These are phyloP conservation scores for Brachionus paranguensis DNA, from an alignment of 1,140 invertebrate genomes.

Conservation along the genomic window DNA sequence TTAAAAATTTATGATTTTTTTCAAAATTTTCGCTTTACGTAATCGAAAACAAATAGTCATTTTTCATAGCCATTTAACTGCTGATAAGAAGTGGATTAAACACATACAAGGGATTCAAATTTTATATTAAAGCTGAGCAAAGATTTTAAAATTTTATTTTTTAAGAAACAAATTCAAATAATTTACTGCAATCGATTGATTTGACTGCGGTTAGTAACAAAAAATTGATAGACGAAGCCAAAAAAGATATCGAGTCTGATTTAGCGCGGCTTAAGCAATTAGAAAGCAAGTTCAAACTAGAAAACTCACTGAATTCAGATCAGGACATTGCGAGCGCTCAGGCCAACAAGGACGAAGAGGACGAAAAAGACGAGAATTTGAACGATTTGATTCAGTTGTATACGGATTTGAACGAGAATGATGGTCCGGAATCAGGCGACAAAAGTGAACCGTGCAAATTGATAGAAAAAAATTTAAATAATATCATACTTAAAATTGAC, in stretches of 20 bases:
- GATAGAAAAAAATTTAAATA: conserved; percentile 30
- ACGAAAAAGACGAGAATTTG: conserved; percentile 1
- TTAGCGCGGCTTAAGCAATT: background rate
- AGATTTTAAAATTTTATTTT: background rate
- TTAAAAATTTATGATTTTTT: background rate
- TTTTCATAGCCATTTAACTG: background rate
- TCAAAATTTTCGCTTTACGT: background rate
- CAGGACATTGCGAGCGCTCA: background rate
- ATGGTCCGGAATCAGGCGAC: background rate
- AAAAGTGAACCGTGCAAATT: conserved; percentile 15
- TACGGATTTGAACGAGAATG: conserved; percentile 6
- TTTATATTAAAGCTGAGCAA: background rate
- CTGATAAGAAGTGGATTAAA: background rate
- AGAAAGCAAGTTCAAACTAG: background rate
- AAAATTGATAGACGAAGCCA: conserved; percentile 13
- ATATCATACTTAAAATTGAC: conserved; percentile 39
- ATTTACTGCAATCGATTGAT: background rate
- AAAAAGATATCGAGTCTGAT: conserved; percentile 19
- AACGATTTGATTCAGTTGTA: conserved; percentile 2
- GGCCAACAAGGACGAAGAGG: background rate
- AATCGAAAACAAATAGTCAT: background rate
- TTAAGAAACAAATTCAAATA: background rate
- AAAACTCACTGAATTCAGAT: background rate
- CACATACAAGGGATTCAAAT: background rate
- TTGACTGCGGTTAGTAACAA: background rate